Base-by-base conservation (phyloP, 2,113 vertebrate genomes). In the Rhipidura dahli region DNA sequence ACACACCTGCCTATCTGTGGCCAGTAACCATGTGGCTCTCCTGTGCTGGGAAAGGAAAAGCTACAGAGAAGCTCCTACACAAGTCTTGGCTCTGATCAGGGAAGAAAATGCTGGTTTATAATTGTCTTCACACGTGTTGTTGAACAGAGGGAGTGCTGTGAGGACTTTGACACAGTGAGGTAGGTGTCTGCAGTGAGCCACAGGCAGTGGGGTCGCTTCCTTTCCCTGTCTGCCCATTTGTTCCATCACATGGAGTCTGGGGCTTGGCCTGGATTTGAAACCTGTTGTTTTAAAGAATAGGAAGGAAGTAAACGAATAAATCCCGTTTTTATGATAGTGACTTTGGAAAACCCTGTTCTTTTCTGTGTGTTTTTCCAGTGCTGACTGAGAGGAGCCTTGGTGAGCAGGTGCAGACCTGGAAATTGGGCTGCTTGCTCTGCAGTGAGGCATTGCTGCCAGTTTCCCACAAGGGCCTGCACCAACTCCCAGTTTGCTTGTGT, bases 191-290 rank as follows among this genome's bases (percentile, higher is more conserved):
- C 61, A 44, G 47, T 27, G 56, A 85, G 56, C 65, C 1, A 2
- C 4, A 7, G 68, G 33, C 24, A 15, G 37, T 12, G 63, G 40
- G 19, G 33, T 77, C 3, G 0, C 23, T 56, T 31, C 39, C 45
- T 64, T 69, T 68, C 59, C 15, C 10, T 44, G 15, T 40, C 50
- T 5, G 6, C 19, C 13, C 17, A 2, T 81, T 70, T 19, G 16
- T 51, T 21, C 21, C 11, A 10, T 69, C 45, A 20, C 0, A 0
- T 73, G 31, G 16, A 44, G 45, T 15, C 31, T 69, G 45, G 13
- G 30, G 27, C 44, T 63, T 61, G 44, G 19, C 40, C 44, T 61
- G 15, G 26, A 11, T 61, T 56, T 91, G n/a, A 61, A 84, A 47
- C 19, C 84, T 54, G 8, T 24, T 59, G 9, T 85, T 96, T 77